A percentile compares a stretch with the other conserved stretches of the same genome.
phyloP scores from a whole-genome alignment of 1,140 invertebrate genomes.

The Ephestia elutella region DNA sequence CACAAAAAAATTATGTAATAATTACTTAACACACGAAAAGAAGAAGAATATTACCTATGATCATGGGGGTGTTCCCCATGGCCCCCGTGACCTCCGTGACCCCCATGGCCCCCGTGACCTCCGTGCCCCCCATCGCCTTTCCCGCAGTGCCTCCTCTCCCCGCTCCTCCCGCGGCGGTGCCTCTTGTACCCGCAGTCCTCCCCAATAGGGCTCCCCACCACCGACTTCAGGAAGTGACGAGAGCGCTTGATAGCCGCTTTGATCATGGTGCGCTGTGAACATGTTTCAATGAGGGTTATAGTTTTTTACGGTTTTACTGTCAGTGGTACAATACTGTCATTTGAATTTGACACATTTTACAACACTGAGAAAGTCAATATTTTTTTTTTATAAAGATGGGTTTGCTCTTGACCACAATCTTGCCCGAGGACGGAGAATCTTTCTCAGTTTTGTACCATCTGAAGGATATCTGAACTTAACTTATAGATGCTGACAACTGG shows the following conservation, averaged over 20 bases:
- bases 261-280: slow-evolving; percentile 41
- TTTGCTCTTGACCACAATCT: too few species aligned
- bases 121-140: slow-evolving; percentile 20
- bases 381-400: too few species aligned
- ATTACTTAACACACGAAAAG: too few species aligned
- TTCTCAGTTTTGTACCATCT: too few species aligned
- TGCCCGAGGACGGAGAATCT: too few species aligned
- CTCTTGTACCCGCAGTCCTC: slow-evolving; percentile 42
- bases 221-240: slow-evolving; percentile 51
- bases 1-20: too few species aligned
- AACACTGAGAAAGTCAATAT: too few species aligned
- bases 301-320: too few species aligned
- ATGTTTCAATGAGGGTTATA: neutral
- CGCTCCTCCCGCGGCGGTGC: slow-evolving; percentile 37
- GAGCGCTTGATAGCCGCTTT: slow-evolving; percentile 50
- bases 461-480: too few species aligned
- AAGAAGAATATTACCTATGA: neutral
- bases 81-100: slow-evolving; percentile 24
- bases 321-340: too few species aligned
- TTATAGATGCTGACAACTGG: too few species aligned
- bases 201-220: slow-evolving; percentile 17
- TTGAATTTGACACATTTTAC: too few species aligned
- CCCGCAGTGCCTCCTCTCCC: slow-evolving; percentile 32
- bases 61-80: slow-evolving; percentile 23
- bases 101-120: slow-evolving; percentile 23